These are phyloP conservation scores for Plectropomus leopardus DNA, from an alignment of 2,113 vertebrate genomes.

Conservation along the genomic window DNA sequence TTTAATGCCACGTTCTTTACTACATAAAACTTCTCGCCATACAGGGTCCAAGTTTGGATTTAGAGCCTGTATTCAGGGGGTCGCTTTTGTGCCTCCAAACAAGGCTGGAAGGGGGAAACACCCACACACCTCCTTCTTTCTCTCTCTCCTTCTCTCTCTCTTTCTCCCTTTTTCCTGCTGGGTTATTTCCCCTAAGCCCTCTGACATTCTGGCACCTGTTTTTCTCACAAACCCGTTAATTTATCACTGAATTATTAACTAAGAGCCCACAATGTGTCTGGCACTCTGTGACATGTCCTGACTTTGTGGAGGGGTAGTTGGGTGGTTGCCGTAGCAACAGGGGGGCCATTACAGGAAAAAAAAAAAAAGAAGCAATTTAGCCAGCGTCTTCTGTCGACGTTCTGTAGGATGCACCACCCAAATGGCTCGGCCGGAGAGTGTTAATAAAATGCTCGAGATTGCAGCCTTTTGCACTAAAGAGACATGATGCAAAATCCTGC, in stretches of 20 bases:
- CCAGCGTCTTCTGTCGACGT: constrained; percentile 44
- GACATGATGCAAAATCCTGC: background rate
- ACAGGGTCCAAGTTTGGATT: constrained; percentile 76
- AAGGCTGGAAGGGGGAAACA: constrained; percentile 49
- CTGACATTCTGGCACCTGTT: constrained; percentile 83
- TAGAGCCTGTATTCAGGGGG: constrained; percentile 75
- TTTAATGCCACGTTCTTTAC: constrained; percentile 44
- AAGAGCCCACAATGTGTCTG: constrained; percentile 78
- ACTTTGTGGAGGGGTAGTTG: constrained; percentile 38
- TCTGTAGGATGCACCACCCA: constrained; percentile 31
- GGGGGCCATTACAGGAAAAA: constrained; percentile 61
- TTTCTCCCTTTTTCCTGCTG: constrained; percentile 18
- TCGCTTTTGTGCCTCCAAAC: constrained; percentile 76
- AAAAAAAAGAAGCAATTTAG: constrained; percentile 72
- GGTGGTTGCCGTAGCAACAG: constrained; percentile 72
- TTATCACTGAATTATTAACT: constrained; percentile 86
- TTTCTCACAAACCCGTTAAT: constrained; percentile 81
- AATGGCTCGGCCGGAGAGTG: constrained; percentile 53
- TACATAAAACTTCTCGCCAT: constrained; percentile 64
- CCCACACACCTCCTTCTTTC: constrained; percentile 21
- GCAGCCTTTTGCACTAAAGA: constrained; percentile 39
- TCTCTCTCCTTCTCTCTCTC: constrained; percentile 7
- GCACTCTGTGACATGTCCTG: constrained; percentile 79
- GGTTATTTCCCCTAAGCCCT: constrained; percentile 60
- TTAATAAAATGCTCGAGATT: constrained; percentile 52